Percentiles rank a stretch among this genome's conserved stretches.
Conservation (phyloP, 2,797 vertebrate genomes). For the Ammospiza maritima region DNA sequence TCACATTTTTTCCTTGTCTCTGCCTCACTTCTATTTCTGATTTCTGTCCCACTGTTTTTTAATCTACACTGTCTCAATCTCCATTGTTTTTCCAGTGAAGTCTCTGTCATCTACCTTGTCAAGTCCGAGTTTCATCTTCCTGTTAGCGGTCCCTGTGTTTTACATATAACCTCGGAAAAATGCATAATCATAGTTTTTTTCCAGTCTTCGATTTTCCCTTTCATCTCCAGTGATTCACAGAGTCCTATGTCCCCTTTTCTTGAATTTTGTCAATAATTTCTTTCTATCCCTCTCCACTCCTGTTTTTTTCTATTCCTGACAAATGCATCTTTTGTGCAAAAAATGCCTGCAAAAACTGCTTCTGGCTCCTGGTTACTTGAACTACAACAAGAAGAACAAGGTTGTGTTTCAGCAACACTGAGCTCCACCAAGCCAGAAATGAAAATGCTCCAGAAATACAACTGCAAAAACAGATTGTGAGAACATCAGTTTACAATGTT, state of each 20-base stretch:
- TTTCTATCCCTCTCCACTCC: background rate
- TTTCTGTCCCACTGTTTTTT: background rate
- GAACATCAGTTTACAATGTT: background rate
- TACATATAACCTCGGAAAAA: background rate
- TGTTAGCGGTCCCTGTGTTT: background rate
- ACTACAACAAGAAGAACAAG: background rate
- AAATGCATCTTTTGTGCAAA: background rate
- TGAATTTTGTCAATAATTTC: background rate
- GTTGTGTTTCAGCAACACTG: background rate
- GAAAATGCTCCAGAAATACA: background rate
- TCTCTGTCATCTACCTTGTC: background rate
- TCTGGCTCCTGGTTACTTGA: background rate
- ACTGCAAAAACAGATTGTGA: background rate
- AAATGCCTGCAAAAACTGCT: background rate
- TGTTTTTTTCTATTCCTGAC: background rate
- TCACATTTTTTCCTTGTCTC: background rate
- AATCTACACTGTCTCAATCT: background rate
- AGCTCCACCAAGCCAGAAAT: background rate
- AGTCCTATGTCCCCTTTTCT: background rate
- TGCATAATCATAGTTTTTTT: background rate
- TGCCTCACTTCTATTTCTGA: background rate
- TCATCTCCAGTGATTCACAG: background rate
- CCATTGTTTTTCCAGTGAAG: background rate
- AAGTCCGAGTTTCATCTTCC: background rate
- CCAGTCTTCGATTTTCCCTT: background rate